Percentiles rank a stretch among this genome's conserved stretches.
Evolutionary conservation across 2,888 invertebrate species (phyloP).

Genomic region (Campoplex capitator): DNA sequence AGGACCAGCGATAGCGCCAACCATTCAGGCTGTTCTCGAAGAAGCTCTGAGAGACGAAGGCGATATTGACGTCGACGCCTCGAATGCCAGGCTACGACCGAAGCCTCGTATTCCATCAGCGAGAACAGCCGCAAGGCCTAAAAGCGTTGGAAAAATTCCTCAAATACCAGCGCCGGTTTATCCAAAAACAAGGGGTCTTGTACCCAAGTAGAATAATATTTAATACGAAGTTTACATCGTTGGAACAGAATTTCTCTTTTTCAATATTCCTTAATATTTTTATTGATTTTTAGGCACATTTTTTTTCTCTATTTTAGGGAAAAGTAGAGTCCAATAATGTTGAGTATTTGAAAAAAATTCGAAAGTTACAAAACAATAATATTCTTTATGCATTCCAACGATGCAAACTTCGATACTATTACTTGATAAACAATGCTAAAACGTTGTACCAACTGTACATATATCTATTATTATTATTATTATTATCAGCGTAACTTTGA

Average conservation of each 20-base stretch:
- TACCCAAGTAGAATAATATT: slow-evolving; percentile 79
- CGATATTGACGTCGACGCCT: slow-evolving; percentile 83
- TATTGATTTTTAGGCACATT: not conserved
- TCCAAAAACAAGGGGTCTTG: slow-evolving; percentile 83
- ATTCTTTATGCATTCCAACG: not conserved
- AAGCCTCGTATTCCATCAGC: slow-evolving; percentile 80
- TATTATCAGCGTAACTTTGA: slow-evolving; percentile 20
- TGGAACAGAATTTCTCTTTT: not conserved
- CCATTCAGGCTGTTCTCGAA: slow-evolving; percentile 87
- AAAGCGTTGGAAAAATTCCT: slow-evolving; percentile 81
- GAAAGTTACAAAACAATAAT: not conserved
- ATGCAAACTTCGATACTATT: slow-evolving; percentile 46
- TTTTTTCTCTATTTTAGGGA: not conserved
- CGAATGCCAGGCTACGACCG: slow-evolving; percentile 77
- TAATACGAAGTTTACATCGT: not conserved
- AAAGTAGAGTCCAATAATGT: not conserved
- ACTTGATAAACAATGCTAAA: slow-evolving; percentile 35
- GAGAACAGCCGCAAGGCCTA: slow-evolving; percentile 78
- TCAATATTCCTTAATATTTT: not conserved
- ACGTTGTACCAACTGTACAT: slow-evolving; percentile 37
- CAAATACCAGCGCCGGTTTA: slow-evolving; percentile 83
- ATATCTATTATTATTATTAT: slow-evolving; percentile 51
- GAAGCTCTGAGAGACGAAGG: slow-evolving; percentile 83
- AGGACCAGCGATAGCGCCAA: slow-evolving; percentile 90
- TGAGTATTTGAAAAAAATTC: not conserved